phyloP scores from a whole-genome alignment of 2,113 vertebrate genomes.

The Calyptomena viridis region DNA sequence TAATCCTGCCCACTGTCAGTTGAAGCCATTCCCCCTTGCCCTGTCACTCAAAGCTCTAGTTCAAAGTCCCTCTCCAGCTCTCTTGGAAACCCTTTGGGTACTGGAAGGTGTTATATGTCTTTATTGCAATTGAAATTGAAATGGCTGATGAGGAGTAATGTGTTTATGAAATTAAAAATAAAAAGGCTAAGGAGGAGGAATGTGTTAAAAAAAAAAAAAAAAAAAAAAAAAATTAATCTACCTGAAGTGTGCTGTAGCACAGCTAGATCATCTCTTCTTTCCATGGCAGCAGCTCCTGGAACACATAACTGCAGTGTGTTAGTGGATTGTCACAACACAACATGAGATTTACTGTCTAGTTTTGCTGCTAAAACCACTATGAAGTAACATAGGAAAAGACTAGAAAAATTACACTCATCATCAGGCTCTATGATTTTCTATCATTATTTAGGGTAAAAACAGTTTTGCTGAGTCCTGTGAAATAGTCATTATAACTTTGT shows the following conservation, averaged over 20 bases:
- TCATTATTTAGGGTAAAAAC: neutral
- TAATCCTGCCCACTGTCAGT: neutral
- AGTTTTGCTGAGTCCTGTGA: neutral
- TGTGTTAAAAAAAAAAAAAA: no score
- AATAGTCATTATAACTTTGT: neutral
- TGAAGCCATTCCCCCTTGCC: neutral
- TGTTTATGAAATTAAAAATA: no score
- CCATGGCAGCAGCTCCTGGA: neutral
- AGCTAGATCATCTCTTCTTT: neutral
- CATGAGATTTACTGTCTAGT: neutral
- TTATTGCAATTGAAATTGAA: neutral
- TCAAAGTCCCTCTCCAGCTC: neutral
- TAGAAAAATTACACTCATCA: neutral
- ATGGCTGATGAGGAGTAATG: neutral
- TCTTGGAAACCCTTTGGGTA: neutral
- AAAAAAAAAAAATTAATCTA: neutral
- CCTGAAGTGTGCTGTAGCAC: neutral
- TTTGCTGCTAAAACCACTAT: neutral
- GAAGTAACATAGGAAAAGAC: neutral
- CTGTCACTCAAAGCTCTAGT: neutral
- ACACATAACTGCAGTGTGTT: neutral
- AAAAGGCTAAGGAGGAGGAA: no score
- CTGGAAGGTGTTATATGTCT: neutral
- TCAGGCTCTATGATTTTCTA: neutral
- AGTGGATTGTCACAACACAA: neutral